Evolutionary conservation across 2,888 invertebrate genomes (phyloP), one percentile per base, ranked within the genome.

Genomic region (Eugnorisma glareosa): DNA sequence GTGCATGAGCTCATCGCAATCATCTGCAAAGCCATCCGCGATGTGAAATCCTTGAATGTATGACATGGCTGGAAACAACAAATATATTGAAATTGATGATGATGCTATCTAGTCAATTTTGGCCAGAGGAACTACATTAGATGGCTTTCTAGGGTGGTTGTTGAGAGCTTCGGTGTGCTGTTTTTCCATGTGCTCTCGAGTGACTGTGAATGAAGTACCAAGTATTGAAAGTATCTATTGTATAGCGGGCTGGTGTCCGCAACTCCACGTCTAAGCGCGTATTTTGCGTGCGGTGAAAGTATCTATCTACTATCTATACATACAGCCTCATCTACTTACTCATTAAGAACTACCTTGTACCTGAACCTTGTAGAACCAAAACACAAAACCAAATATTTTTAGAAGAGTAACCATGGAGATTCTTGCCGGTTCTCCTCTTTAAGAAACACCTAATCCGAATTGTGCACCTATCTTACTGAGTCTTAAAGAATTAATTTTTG

Each of bases 11-110:
- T 93, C 91, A 51, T 95, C 94, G 18, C 95, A 96, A 83, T 96
- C 96, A 48, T 94, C 94, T 0, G 90, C 88, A 45, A 96, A 95
- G 0, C 96, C 96, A 67, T 95, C 94, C 0, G 95, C 96, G 75
- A 96, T 92, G n/a, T 94, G 90, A 1, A 92, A 89, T 72, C 57
- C 63, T 71, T 79, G 63, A 11, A 82, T 15, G 45, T 31, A 66
- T 1, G 75, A 45, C 87, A 88, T 86, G 0, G 64, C 88, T 86
- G 37, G 5, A 80, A 76, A 40, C 35, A 24, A 35, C 0, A 11
- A 18, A 48, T 10, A 31, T 28, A 28, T 35, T 59, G 18, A 57
- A 57, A 18, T 57, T 18, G 3, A 18, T 10, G 18, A 18, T 59
- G 1, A 13, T 54, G n/a, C n/a, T 31, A 18, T 24, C 7, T 24